phyloP scores from a whole-genome alignment of 1,140 invertebrate genomes.

The Acromyrmex charruanus region DNA sequence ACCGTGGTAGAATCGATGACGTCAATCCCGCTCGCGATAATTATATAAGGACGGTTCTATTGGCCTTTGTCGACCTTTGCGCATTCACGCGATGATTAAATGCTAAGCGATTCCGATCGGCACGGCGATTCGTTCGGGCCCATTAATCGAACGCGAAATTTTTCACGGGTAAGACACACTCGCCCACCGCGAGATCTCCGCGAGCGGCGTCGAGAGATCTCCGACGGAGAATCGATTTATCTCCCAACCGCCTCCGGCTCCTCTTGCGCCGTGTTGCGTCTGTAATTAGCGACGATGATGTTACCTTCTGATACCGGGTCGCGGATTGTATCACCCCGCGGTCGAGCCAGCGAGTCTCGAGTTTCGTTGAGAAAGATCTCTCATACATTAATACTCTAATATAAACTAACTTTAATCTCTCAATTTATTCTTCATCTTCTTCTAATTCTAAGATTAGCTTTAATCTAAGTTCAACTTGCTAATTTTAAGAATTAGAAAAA shows the following conservation, averaged over 20 bases:
- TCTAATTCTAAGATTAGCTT: too few relatives aligned
- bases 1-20: conserved; percentile 77
- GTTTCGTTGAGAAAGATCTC: conserved; percentile 12
- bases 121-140: not conserved
- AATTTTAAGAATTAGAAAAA: too few relatives aligned
- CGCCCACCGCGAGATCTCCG: too few relatives aligned
- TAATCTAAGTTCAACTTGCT: too few relatives aligned
- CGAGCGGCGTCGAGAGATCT: not conserved
- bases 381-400: not conserved
- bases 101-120: conserved; percentile 78
- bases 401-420: too few relatives aligned
- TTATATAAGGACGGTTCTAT: conserved; percentile 81
- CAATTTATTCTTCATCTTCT: too few relatives aligned
- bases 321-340: not conserved
- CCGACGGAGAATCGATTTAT: conserved; percentile 42
- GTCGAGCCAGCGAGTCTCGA: not conserved
- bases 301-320: conserved; percentile 42
- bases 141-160: conserved; percentile 40
- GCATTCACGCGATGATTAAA: conserved; percentile 72
- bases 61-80: conserved; percentile 74
- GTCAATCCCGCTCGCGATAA: conserved; percentile 81
- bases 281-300: conserved; percentile 60
- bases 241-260: conserved; percentile 29
- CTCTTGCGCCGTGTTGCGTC: conserved; percentile 25
- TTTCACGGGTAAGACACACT: conserved; percentile 16